These are phyloP conservation scores for Phallusia fumigata DNA, from an alignment of 23 tunicate species.

Conservation along the genomic window DNA sequence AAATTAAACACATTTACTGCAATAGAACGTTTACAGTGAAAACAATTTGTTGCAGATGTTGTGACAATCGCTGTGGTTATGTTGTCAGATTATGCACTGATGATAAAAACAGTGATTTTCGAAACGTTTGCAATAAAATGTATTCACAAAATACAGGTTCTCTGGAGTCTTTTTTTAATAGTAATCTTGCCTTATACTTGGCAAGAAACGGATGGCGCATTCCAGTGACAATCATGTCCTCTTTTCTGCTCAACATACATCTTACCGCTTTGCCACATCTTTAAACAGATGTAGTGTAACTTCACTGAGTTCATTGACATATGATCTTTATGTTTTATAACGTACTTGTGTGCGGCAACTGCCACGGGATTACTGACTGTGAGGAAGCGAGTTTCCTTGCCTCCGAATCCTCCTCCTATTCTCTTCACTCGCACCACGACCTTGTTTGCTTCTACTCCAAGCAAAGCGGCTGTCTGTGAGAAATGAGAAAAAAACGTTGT, in stretches of 20 bases:
- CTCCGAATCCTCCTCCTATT: constrained; percentile 75
- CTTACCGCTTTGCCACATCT: constrained; percentile 71
- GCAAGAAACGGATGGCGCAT: constrained; percentile 63
- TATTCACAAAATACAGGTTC: no score
- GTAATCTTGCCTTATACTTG: constrained; percentile 55
- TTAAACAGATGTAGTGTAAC: not conserved
- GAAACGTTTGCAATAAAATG: no score
- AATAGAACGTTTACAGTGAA: no score
- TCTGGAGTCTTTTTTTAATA: not conserved
- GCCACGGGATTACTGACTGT: constrained; percentile 39
- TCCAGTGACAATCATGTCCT: constrained; percentile 81
- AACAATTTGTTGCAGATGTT: no score
- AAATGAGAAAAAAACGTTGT: no score
- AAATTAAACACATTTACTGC: no score
- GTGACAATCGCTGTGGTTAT: no score
- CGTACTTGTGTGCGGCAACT: constrained; percentile 82
- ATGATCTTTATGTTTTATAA: not conserved
- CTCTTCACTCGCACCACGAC: constrained; percentile 56
- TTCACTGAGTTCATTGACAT: not conserved
- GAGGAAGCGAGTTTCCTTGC: constrained; percentile 62
- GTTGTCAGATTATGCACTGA: no score
- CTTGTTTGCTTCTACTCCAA: constrained; percentile 61
- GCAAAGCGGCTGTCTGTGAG: constrained; percentile 49
- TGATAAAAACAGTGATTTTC: no score
- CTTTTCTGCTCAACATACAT: constrained; percentile 65